Conservation (phyloP, 2,113 vertebrate species). For the Eulemur rufifrons region DNA sequence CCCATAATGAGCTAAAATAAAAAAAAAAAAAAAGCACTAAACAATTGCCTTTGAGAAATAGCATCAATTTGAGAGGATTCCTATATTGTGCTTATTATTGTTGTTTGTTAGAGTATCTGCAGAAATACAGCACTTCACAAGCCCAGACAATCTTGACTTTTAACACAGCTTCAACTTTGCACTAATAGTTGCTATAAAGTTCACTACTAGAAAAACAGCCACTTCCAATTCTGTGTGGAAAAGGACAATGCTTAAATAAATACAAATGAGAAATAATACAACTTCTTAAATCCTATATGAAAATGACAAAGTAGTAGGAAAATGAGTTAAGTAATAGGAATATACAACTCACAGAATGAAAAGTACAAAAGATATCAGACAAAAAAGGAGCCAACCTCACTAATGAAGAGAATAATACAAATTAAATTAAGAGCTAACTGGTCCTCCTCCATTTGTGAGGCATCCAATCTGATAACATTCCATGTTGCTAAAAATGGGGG, state of each 20-base stretch:
- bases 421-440: background rate
- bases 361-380: background rate
- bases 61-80: background rate
- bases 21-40: background rate
- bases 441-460: background rate
- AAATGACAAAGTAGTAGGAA: background rate
- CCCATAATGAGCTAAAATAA: background rate
- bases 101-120: background rate
- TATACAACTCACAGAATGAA: background rate
- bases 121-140: background rate
- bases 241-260: conserved; percentile 40
- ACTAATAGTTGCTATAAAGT: background rate
- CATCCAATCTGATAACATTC: background rate
- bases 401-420: background rate
- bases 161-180: background rate
- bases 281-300: background rate
- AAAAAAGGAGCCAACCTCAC: background rate
- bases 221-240: background rate
- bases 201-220: conserved; percentile 10
- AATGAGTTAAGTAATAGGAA: background rate
- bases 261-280: background rate
- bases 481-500: background rate
- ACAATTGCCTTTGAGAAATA: background rate
- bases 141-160: background rate
- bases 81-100: background rate